Evolutionary conservation across 2,113 vertebrate genomes (phyloP).

Genomic region (Uropsilus gracilis): DNA sequence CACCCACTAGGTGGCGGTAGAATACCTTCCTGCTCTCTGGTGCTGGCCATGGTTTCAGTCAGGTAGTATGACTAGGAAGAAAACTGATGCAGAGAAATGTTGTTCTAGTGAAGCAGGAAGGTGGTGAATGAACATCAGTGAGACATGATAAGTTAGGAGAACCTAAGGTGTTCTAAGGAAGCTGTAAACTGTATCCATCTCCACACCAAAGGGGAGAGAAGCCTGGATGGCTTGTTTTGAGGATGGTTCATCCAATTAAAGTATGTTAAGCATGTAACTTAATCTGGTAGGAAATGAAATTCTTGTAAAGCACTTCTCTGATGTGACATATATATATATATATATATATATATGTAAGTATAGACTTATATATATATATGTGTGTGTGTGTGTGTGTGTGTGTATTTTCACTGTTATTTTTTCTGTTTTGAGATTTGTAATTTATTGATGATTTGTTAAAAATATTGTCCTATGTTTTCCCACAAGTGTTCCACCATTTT

Average conservation of each 20-base stretch:
- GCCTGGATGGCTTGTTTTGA: not conserved
- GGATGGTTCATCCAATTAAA: not conserved
- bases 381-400: no score
- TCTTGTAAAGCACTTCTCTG: not conserved
- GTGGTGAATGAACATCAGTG: not conserved
- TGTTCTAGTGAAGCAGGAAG: not conserved
- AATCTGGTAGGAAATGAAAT: not conserved
- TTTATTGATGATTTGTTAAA: not conserved
- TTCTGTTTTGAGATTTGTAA: not conserved
- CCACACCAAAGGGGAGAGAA: not conserved
- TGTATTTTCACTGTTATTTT: not conserved
- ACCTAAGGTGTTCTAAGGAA: fast-evolving
- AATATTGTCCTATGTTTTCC: not conserved
- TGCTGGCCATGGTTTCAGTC: no score
- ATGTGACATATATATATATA: no score
- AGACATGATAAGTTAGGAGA: not conserved
- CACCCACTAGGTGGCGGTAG: not conserved
- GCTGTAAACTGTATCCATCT: fast-evolving
- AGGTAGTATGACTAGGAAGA: not conserved
- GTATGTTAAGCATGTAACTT: not conserved
- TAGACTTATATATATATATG: no score
- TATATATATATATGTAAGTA: no score
- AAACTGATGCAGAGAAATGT: not conserved
- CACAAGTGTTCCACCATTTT: not conserved
- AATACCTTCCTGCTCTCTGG: not conserved